A percentile compares a stretch with the other conserved stretches of the same genome.
These are phyloP conservation scores for Meloidogyne hapla DNA, from an alignment of 1,140 invertebrate genomes.

Conservation along the genomic window DNA sequence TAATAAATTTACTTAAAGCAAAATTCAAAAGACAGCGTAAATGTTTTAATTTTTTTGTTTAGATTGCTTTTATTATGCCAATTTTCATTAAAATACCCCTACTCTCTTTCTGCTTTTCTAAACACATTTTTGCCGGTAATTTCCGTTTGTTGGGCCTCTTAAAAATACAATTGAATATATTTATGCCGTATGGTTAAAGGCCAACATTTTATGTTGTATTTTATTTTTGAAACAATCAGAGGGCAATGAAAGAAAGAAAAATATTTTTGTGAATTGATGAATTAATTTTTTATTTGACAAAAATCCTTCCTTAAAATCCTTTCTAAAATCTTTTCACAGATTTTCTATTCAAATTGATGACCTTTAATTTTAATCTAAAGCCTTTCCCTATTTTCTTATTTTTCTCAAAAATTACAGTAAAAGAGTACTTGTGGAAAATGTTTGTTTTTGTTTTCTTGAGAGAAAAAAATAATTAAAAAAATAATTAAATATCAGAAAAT, in stretches of 20 bases:
- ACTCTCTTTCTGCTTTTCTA: background rate
- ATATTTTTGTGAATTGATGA: background rate
- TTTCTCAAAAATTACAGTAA: background rate
- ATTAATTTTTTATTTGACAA: background rate
- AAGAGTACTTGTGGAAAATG: background rate
- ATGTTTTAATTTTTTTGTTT: too few species aligned
- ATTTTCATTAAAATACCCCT: background rate
- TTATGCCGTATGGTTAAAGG: background rate
- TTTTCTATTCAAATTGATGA: background rate
- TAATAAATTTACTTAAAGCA: too few species aligned
- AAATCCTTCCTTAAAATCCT: background rate
- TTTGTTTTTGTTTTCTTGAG: background rate
- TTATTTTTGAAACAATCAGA: background rate
- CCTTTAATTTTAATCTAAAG: background rate
- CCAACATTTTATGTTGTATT: background rate
- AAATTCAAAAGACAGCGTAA: too few species aligned
- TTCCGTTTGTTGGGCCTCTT: background rate
- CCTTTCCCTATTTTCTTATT: background rate
- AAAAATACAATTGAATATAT: background rate
- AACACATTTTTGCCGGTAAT: background rate
- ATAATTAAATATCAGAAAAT: too few species aligned
- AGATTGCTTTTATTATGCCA: too few species aligned
- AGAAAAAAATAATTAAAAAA: too few species aligned
- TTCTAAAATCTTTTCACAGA: background rate
- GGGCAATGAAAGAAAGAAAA: background rate